Evolutionary conservation across 2,113 vertebrate species (phyloP).

Genomic region (Megaceryle torquata): DNA sequence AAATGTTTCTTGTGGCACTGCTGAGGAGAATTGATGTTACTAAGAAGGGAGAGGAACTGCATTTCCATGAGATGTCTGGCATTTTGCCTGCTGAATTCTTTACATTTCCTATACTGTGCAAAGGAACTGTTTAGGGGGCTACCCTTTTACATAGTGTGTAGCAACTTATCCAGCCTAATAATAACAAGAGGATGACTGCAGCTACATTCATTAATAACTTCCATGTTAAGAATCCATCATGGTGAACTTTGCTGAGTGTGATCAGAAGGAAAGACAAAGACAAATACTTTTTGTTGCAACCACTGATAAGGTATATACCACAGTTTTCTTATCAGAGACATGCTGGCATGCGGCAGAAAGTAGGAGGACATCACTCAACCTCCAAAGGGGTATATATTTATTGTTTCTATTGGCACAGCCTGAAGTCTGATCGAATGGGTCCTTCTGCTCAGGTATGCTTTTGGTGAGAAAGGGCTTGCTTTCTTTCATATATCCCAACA

Average conservation of each 20-base stretch:
- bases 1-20: neutral
- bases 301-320: neutral
- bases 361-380: neutral
- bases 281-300: neutral
- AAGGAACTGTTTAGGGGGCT: neutral
- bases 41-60: neutral
- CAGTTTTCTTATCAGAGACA: neutral
- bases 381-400: neutral
- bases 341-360: neutral
- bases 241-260: neutral
- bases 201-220: neutral
- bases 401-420: neutral
- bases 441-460: neutral
- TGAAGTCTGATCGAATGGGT: neutral
- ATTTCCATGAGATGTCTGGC: neutral
- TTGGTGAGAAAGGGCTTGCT: neutral
- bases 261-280: neutral
- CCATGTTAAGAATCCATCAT: neutral
- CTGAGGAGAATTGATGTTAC: neutral
- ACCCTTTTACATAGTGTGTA: accelerated
- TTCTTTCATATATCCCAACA: neutral
- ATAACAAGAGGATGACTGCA: neutral
- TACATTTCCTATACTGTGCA: accelerated
- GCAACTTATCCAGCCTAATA: neutral
- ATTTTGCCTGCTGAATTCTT: neutral